Conservation (phyloP, 2,888 invertebrate species). For the Uropetala carovei region DNA sequence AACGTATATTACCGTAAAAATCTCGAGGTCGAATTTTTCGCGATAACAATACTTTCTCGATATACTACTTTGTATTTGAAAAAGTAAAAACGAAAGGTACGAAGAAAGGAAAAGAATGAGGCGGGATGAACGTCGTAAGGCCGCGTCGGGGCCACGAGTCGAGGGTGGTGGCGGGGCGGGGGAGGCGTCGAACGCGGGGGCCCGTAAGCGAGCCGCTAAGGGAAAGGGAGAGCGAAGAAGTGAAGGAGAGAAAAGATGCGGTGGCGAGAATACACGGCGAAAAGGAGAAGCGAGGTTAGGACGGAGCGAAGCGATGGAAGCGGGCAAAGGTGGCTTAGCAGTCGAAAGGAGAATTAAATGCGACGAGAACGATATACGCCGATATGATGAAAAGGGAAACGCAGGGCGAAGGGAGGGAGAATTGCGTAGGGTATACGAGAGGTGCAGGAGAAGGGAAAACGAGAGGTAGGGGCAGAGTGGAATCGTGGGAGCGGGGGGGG, state of each 20-base stretch:
- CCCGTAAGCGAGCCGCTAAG: conserved; percentile 7
- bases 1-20: too few relatives aligned
- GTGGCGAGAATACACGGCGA: neutral
- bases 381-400: neutral
- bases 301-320: neutral
- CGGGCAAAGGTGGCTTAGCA: neutral
- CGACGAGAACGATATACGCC: neutral
- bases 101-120: too few relatives aligned
- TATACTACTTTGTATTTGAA: too few relatives aligned
- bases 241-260: too few relatives aligned
- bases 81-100: too few relatives aligned
- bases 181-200: too few relatives aligned
- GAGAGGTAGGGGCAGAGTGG: neutral
- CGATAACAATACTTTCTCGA: too few relatives aligned
- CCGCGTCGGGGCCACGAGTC: too few relatives aligned
- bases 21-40: too few relatives aligned
- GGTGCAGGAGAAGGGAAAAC: neutral
- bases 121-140: too few relatives aligned
- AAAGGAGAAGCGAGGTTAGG: neutral
- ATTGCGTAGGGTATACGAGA: neutral
- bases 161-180: too few relatives aligned
- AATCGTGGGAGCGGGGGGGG: neutral
- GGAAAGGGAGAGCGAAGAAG: neutral
- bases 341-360: neutral
- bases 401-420: neutral